Conservation (phyloP, 2,888 invertebrate genomes). For the Eristalis intricaria region DNA sequence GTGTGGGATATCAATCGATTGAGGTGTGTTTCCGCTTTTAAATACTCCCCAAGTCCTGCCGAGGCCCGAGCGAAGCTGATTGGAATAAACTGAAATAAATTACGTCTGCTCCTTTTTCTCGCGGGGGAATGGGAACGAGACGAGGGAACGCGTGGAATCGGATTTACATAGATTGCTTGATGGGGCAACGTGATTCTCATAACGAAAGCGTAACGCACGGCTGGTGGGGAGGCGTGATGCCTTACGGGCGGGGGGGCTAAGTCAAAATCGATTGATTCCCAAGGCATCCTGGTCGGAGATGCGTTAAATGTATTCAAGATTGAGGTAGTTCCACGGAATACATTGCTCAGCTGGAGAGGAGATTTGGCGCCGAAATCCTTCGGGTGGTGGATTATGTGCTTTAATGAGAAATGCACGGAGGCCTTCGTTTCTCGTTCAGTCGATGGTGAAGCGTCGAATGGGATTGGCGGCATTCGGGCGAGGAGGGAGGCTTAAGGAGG, state of each 20-base stretch:
- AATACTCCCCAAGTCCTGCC: constrained; percentile 48
- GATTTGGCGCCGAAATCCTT: not conserved
- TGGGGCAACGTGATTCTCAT: constrained; percentile 60
- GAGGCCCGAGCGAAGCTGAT: constrained; percentile 44
- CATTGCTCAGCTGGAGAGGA: not conserved
- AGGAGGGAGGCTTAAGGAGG: not conserved
- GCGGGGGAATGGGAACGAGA: constrained; percentile 51
- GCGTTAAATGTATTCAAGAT: constrained; percentile 37
- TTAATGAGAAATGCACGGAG: not conserved
- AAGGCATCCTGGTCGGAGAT: not conserved
- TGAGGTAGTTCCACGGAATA: constrained; percentile 17
- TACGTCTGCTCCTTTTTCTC: constrained; percentile 44
- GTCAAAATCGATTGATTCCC: constrained; percentile 5
- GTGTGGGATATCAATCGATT: constrained; percentile 55
- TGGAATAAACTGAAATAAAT: constrained; percentile 63
- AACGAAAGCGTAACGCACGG: constrained; percentile 20
- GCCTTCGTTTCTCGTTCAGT: not conserved
- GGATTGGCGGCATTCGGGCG: not conserved
- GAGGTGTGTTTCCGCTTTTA: constrained; percentile 68
- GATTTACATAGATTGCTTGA: constrained; percentile 53
- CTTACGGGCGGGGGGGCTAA: not conserved
- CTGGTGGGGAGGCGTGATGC: not conserved
- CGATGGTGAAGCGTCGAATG: not conserved
- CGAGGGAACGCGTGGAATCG: constrained; percentile 53
- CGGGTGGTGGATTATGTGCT: not conserved